These are phyloP conservation scores for Caenorhabditis wallacei DNA, from an alignment of 2,888 invertebrate genomes.

Conservation along the genomic window DNA sequence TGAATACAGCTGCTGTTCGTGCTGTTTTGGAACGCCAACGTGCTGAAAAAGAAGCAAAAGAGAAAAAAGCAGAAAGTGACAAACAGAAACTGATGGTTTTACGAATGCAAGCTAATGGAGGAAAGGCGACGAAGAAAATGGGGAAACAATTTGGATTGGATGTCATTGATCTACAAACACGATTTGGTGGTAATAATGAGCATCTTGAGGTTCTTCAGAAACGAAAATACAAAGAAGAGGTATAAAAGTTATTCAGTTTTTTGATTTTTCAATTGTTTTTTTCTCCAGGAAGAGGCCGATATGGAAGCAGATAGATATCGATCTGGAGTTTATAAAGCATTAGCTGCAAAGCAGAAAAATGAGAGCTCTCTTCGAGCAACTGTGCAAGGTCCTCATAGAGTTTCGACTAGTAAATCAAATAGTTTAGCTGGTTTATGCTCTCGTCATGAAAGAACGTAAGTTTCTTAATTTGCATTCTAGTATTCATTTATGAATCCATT, in stretches of 20 bases:
- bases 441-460: slow-evolving; percentile 67
- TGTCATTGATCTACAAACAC: slow-evolving; percentile 75
- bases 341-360: slow-evolving; percentile 66
- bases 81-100: slow-evolving; percentile 73
- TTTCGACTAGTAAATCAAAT: slow-evolving; percentile 73
- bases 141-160: slow-evolving; percentile 78
- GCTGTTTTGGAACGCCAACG: slow-evolving; percentile 68
- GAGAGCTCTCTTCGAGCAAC: slow-evolving; percentile 48
- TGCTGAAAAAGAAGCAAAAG: slow-evolving; percentile 63
- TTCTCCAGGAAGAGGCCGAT: slow-evolving; percentile 73
- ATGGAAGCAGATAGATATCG: slow-evolving; percentile 62
- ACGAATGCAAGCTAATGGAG: slow-evolving; percentile 76
- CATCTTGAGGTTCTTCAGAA: slow-evolving; percentile 73
- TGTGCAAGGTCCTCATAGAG: slow-evolving; percentile 67
- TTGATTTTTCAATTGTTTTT: not conserved
- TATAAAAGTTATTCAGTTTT: not conserved
- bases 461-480: not conserved
- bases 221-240: slow-evolving; percentile 74
- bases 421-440: slow-evolving; percentile 70
- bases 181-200: slow-evolving; percentile 73
- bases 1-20: slow-evolving; percentile 58
- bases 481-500: not conserved
- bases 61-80: slow-evolving; percentile 68
- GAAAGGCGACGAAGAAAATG: slow-evolving; percentile 80
- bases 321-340: slow-evolving; percentile 72